A percentile compares a stretch with the other conserved stretches of the same genome.
These are phyloP conservation scores for Dasyurus viverrinus DNA, from an alignment of 2,113 vertebrate genomes.

Conservation along the genomic window DNA sequence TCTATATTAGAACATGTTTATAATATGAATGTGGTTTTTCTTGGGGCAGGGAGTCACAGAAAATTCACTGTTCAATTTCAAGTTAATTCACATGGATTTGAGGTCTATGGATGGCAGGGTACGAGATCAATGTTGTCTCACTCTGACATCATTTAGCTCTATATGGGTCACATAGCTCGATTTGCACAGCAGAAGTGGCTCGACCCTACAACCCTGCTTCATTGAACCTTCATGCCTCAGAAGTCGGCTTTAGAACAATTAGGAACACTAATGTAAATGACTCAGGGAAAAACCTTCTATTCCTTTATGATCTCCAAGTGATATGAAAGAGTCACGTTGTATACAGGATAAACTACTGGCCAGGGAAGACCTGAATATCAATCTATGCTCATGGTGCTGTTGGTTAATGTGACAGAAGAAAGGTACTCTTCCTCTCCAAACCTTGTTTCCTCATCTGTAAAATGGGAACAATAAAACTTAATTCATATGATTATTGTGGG, in stretches of 20 bases:
- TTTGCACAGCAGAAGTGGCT: too few relatives aligned
- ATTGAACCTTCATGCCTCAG: conserved; percentile 49
- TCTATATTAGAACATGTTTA: conserved; percentile 11
- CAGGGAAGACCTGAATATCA: too few relatives aligned
- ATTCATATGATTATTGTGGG: too few relatives aligned
- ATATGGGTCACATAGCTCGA: too few relatives aligned
- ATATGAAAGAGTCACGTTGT: too few relatives aligned
- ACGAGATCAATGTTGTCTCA: conserved; percentile 29
- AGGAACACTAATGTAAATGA: conserved; percentile 3
- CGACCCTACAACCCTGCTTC: conserved; percentile 2
- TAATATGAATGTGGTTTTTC: conserved; percentile 15
- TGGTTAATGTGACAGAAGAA: too few relatives aligned
- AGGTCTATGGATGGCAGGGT: neutral
- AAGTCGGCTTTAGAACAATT: conserved; percentile 16
- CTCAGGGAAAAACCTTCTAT: conserved; percentile 21
- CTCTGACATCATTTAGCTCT: too few relatives aligned
- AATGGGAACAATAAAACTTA: too few relatives aligned
- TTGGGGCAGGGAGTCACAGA: neutral
- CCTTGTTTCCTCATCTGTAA: too few relatives aligned
- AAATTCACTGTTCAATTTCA: neutral
- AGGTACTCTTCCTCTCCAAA: too few relatives aligned
- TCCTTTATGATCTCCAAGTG: conserved; percentile 7
- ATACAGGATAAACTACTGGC: too few relatives aligned
- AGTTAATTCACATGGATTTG: conserved; percentile 46
- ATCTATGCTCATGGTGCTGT: too few relatives aligned